These are phyloP conservation scores for Pegea sp. DNA, from an alignment of 23 tunicate species.

Conservation along the genomic window DNA sequence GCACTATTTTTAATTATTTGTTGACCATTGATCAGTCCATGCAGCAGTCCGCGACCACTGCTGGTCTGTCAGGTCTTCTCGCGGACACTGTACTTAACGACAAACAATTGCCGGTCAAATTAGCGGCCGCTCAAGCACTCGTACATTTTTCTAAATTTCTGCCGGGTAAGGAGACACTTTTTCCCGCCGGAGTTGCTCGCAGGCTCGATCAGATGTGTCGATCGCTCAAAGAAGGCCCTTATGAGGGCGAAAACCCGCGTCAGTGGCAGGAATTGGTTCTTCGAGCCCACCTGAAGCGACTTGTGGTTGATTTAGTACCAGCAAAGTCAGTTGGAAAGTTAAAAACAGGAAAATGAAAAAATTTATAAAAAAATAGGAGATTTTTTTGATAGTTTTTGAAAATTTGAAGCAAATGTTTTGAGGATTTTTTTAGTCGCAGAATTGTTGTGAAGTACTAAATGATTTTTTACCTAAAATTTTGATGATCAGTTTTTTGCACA, in stretches of 20 bases:
- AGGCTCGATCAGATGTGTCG: not conserved
- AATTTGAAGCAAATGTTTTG: too few species aligned
- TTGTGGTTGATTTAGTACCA: too few species aligned
- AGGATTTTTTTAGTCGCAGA: too few species aligned
- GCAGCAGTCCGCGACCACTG: not conserved
- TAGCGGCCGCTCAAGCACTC: constrained; percentile 1
- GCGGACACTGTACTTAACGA: not conserved
- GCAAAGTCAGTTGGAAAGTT: too few species aligned
- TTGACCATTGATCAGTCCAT: not conserved
- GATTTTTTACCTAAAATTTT: too few species aligned
- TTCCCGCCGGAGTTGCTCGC: not conserved
- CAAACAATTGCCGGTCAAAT: not conserved
- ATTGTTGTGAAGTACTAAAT: too few species aligned
- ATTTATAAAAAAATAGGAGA: too few species aligned
- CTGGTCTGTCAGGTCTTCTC: not conserved
- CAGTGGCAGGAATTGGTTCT: not conserved
- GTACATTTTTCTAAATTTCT: not conserved
- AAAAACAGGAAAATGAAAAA: too few species aligned
- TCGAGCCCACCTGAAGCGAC: constrained; percentile 1
- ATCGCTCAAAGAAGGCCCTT: not conserved
- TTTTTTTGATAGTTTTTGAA: too few species aligned
- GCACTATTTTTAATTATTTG: too few species aligned
- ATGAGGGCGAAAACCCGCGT: not conserved
- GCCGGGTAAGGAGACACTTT: not conserved
- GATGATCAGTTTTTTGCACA: too few species aligned